phyloP scores from a whole-genome alignment of 2,888 invertebrate species.

The Noctua comes region DNA sequence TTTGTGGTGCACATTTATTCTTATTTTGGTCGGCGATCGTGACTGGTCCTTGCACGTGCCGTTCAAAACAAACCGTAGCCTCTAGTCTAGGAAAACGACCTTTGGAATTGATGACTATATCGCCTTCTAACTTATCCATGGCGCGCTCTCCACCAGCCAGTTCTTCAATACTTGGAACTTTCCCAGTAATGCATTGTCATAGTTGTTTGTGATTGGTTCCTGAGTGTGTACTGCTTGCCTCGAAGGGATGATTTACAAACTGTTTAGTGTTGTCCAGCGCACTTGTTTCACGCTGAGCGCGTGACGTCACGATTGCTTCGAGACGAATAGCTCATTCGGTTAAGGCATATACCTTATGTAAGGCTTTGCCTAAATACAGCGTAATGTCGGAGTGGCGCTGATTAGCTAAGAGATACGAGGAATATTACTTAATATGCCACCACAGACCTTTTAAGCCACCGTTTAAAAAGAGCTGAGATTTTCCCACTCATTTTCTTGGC shows the following conservation, averaged over 20 bases:
- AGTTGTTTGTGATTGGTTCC: constrained; percentile 37
- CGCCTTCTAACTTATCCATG: constrained; percentile 40
- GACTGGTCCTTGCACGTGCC: constrained; percentile 77
- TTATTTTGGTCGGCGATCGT: constrained; percentile 74
- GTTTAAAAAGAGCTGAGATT: not conserved
- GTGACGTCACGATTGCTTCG: constrained; percentile 81
- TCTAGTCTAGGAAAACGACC: constrained; percentile 64
- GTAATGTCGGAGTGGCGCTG: constrained; percentile 15
- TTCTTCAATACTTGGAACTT: not conserved
- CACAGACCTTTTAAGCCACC: not conserved
- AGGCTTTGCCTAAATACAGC: constrained; percentile 51
- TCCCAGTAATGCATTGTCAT: constrained; percentile 52
- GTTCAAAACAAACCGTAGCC: constrained; percentile 77
- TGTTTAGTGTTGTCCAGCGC: constrained; percentile 76
- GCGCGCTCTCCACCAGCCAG: not conserved
- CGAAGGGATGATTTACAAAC: constrained; percentile 80
- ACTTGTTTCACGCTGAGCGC: constrained; percentile 76
- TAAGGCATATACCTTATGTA: constrained; percentile 54
- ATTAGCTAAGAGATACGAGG: constrained; percentile 35
- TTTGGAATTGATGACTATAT: constrained; percentile 48
- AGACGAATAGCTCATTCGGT: constrained; percentile 74
- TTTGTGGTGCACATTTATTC: constrained; percentile 64
- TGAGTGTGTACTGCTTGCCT: constrained; percentile 67
- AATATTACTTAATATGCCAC: constrained; percentile 20
- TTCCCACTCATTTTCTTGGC: not conserved